Evolutionary conservation across 2,888 invertebrate genomes (phyloP).

Genomic region (Eupithecia dodoneata): DNA sequence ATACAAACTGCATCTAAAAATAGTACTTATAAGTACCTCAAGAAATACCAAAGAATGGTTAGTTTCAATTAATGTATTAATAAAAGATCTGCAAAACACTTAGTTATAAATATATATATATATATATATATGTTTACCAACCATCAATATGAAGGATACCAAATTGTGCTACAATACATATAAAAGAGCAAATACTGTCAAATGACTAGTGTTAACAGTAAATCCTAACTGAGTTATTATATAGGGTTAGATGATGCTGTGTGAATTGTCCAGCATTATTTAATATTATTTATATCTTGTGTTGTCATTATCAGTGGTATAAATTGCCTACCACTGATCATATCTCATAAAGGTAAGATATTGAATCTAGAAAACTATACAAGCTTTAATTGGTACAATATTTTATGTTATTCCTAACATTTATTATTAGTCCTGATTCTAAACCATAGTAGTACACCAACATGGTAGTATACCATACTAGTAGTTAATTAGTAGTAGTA

Average conservation of each 20-base stretch:
- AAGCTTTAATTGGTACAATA: too few species aligned
- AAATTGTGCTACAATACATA: background rate
- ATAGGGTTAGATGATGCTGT: too few species aligned
- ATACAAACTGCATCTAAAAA: background rate
- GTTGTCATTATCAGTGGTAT: background rate
- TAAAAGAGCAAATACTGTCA: background rate
- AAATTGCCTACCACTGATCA: conserved; percentile 1
- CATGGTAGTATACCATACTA: too few species aligned
- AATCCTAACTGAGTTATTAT: background rate
- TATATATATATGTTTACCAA: background rate
- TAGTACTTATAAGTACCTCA: background rate
- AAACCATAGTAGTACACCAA: too few species aligned
- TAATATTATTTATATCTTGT: too few species aligned
- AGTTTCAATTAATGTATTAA: background rate
- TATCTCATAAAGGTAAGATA: conserved; percentile 1
- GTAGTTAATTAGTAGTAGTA: too few species aligned
- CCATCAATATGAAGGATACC: background rate
- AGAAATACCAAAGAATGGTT: background rate
- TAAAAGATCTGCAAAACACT: background rate
- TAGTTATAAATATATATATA: background rate
- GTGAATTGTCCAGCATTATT: too few species aligned
- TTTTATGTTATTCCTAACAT: too few species aligned
- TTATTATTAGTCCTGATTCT: too few species aligned
- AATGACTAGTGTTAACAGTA: background rate
- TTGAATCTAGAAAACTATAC: background rate